These are phyloP conservation scores for Watsonalla cultraria DNA, from an alignment of 2,888 invertebrate genomes.

Conservation along the genomic window DNA sequence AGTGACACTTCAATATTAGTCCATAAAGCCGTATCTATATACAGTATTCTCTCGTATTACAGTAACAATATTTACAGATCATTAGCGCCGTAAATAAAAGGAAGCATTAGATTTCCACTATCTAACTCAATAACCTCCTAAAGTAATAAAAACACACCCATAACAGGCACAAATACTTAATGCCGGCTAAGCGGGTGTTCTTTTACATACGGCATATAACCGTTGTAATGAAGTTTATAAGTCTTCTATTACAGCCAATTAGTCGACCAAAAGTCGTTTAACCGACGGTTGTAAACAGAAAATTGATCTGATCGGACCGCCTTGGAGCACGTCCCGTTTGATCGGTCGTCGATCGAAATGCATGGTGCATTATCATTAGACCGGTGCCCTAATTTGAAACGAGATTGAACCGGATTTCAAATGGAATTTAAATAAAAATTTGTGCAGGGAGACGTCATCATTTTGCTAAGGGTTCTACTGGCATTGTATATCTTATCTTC, in stretches of 20 bases:
- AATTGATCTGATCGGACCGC: conserved; percentile 67
- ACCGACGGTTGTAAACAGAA: conserved; percentile 64
- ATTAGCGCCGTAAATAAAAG: no score
- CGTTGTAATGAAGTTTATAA: conserved; percentile 33
- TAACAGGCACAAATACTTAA: background rate
- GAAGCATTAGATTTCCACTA: no score
- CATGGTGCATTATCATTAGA: conserved; percentile 5
- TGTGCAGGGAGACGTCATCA: no score
- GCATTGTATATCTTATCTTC: no score
- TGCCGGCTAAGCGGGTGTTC: conserved; percentile 1
- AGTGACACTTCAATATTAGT: no score
- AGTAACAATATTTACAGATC: no score
- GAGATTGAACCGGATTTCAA: no score
- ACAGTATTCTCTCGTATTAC: no score
- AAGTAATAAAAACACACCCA: background rate
- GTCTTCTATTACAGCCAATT: conserved; percentile 72
- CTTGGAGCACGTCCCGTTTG: conserved; percentile 44
- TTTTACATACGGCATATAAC: conserved; percentile 30
- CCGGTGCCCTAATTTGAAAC: background rate
- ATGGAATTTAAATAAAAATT: no score
- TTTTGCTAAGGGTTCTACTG: no score
- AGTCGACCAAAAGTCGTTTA: conserved; percentile 55
- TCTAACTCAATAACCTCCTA: no score
- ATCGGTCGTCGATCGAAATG: conserved; percentile 26
- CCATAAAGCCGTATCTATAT: no score